Percentiles rank a stretch among this genome's conserved stretches.
Evolutionary conservation across 2,888 invertebrate genomes (phyloP).

Genomic region (Lithosia quadra): DNA sequence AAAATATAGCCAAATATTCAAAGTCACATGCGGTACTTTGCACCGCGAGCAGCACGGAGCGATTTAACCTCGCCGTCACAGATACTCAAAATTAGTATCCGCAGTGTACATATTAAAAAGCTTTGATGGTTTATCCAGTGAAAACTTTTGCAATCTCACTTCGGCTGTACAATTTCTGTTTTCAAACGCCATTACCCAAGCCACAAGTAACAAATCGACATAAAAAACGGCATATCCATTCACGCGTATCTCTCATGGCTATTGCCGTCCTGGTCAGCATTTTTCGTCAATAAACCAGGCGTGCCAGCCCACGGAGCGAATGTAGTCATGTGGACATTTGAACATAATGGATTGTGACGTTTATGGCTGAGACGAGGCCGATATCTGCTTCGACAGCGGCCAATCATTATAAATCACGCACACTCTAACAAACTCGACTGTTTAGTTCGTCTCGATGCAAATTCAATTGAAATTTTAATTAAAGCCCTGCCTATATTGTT

Average conservation of each 20-base stretch:
- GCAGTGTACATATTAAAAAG: neutral
- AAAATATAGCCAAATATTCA: neutral
- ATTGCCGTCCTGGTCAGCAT: constrained; percentile 46
- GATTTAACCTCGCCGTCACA: neutral
- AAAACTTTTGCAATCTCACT: neutral
- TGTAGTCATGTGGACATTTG: constrained; percentile 55
- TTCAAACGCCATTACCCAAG: constrained; percentile 20
- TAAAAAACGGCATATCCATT: constrained; percentile 31
- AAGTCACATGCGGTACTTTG: neutral
- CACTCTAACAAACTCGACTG: constrained; percentile 51
- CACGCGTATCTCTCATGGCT: constrained; percentile 26
- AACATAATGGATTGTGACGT: constrained; percentile 56
- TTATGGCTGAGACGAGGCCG: constrained; percentile 52
- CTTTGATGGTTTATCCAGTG: neutral
- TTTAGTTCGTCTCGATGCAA: constrained; percentile 54
- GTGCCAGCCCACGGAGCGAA: constrained; percentile 47
- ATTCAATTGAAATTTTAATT: constrained; percentile 53
- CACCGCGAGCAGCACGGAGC: neutral
- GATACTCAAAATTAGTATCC: neutral
- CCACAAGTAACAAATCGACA: constrained; percentile 39
- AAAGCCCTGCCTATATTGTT: constrained; percentile 41
- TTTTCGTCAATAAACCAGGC: constrained; percentile 53
- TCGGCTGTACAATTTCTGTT: constrained; percentile 10
- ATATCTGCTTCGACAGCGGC: constrained; percentile 56
- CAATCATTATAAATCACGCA: constrained; percentile 57